Conservation (phyloP, 2,888 invertebrate species). For the Caenorhabditis sp. region DNA sequence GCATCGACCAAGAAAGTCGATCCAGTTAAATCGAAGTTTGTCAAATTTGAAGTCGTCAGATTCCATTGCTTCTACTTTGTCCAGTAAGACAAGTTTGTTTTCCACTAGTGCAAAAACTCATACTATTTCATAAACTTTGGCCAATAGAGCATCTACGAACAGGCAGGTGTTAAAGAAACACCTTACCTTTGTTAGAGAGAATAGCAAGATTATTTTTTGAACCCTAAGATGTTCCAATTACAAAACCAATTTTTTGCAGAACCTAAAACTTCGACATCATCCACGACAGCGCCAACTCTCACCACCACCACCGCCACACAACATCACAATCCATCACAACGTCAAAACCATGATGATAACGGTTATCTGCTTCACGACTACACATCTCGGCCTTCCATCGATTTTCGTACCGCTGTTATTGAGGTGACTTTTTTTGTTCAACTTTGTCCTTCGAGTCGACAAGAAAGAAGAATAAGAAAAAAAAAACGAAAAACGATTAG, state of each 20-base stretch:
- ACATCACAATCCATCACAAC: neutral
- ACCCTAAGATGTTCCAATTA: too few species aligned
- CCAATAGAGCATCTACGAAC: neutral
- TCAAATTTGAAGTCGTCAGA: slow-evolving; percentile 23
- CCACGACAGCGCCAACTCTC: neutral
- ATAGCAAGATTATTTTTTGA: too few species aligned
- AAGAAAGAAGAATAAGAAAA: too few species aligned
- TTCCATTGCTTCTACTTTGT: slow-evolving; percentile 22
- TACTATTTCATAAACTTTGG: neutral
- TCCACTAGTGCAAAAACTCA: neutral
- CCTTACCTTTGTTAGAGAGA: neutral
- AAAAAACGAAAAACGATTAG: neutral
- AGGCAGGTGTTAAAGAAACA: neutral
- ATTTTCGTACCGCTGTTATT: slow-evolving; percentile 51
- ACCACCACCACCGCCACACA: neutral
- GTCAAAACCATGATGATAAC: neutral
- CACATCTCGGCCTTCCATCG: slow-evolving; percentile 50
- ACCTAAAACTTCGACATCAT: neutral
- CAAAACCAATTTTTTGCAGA: neutral
- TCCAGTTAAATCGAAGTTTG: slow-evolving; percentile 26
- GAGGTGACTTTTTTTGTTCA: slow-evolving; percentile 25
- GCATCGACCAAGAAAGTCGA: slow-evolving; percentile 17
- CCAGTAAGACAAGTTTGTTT: slow-evolving; percentile 3
- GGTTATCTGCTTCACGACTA: slow-evolving; percentile 8
- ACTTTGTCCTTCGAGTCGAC: slow-evolving; percentile 1